phyloP scores from a whole-genome alignment of 2,888 invertebrate genomes.

The Drosophila pseudotakahashii region DNA sequence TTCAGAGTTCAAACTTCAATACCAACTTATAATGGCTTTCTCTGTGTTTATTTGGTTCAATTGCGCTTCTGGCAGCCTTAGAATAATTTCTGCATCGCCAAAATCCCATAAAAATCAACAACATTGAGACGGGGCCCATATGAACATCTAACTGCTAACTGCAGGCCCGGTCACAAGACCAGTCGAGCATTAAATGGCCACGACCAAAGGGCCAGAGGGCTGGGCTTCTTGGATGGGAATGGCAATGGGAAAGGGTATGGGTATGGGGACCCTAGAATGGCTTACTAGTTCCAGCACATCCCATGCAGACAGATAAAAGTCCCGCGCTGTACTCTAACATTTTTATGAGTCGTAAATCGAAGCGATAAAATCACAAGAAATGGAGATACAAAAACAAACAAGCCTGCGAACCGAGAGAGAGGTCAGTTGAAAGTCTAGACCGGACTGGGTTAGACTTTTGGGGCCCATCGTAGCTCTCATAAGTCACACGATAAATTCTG shows the following conservation, averaged over 20 bases:
- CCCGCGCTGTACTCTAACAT: constrained; percentile 57
- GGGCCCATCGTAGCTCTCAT: constrained; percentile 54
- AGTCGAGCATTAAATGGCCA: constrained; percentile 66
- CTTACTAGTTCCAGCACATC: constrained; percentile 12
- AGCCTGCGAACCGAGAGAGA: constrained; percentile 19
- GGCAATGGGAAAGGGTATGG: too few species aligned
- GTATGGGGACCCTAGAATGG: not conserved
- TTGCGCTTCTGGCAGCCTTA: constrained; percentile 32
- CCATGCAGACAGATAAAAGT: constrained; percentile 59
- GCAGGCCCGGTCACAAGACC: constrained; percentile 41
- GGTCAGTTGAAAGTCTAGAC: constrained; percentile 37
- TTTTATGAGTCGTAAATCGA: constrained; percentile 81
- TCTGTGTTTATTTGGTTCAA: constrained; percentile 62
- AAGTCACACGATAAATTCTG: constrained; percentile 80
- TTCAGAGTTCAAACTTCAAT: constrained; percentile 35
- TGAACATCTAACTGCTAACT: constrained; percentile 23
- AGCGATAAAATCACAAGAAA: constrained; percentile 74
- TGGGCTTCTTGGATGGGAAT: not conserved
- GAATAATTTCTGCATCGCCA: constrained; percentile 76
- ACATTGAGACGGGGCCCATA: constrained; percentile 28
- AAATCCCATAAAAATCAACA: constrained; percentile 74
- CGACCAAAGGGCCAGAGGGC: constrained; percentile 3
- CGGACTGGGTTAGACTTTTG: constrained; percentile 31
- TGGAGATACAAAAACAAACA: constrained; percentile 59
- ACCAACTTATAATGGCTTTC: constrained; percentile 24